These are phyloP conservation scores for Adrianichthys oophorus DNA, from an alignment of 2,797 vertebrate species.

Conservation along the genomic window DNA sequence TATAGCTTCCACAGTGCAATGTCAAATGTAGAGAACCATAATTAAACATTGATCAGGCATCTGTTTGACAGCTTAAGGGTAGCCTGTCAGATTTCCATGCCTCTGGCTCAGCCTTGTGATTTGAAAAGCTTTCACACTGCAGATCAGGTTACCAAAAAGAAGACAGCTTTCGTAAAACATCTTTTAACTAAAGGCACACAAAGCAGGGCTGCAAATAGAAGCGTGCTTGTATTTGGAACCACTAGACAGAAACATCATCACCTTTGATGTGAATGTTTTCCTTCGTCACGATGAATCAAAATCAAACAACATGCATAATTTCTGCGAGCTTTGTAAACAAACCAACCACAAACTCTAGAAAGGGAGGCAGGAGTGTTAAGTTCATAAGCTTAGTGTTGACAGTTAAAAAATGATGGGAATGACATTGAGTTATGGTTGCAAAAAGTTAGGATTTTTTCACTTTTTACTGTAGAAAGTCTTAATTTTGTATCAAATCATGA, in stretches of 20 bases:
- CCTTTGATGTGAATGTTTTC: slow-evolving; percentile 36
- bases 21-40: slow-evolving; percentile 16
- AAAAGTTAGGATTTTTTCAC: too few relatives aligned
- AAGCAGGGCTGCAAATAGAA: slow-evolving; percentile 30
- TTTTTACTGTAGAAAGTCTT: too few relatives aligned
- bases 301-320: slow-evolving; percentile 42
- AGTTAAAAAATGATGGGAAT: neutral
- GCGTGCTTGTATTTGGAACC: slow-evolving; percentile 22
- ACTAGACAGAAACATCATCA: slow-evolving; percentile 44
- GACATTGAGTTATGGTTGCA: too few relatives aligned
- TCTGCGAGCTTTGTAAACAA: slow-evolving; percentile 44
- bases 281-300: slow-evolving; percentile 34
- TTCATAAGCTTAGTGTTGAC: slow-evolving; percentile 10
- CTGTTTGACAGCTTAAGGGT: slow-evolving; percentile 23
- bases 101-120: slow-evolving; percentile 10
- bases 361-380: slow-evolving; percentile 7
- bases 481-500: too few relatives aligned
- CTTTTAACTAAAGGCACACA: slow-evolving; percentile 5
- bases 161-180: slow-evolving; percentile 13
- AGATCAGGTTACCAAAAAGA: slow-evolving; percentile 2
- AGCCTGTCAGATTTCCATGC: slow-evolving; percentile 25
- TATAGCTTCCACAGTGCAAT: too few relatives aligned
- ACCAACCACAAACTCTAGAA: slow-evolving; percentile 28
- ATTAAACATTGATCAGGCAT: slow-evolving; percentile 41
- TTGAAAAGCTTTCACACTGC: slow-evolving; percentile 24